Conservation (phyloP, 2,888 invertebrate genomes). For the Pteria penguin region DNA sequence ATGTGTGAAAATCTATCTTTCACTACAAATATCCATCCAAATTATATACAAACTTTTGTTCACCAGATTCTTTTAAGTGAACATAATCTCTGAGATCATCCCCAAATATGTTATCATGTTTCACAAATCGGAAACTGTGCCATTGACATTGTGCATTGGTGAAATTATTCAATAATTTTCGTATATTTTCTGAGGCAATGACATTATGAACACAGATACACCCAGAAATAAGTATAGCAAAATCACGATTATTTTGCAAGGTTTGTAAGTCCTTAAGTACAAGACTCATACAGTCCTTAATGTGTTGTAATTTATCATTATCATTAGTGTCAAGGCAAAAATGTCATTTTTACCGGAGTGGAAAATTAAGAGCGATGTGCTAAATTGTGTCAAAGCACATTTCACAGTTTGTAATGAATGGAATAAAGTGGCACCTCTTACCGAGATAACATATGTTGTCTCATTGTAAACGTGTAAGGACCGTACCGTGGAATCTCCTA, state of each 20-base stretch:
- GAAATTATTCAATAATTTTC: not conserved
- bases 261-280: not conserved
- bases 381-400: no score
- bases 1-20: no score
- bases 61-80: not conserved
- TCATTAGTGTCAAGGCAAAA: slow-evolving; percentile 4
- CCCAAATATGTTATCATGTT: not conserved
- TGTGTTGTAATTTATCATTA: not conserved
- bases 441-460: not conserved
- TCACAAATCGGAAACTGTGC: not conserved
- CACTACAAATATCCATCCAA: no score
- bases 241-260: not conserved
- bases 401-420: slow-evolving; percentile 5
- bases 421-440: not conserved
- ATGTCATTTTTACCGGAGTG: no score
- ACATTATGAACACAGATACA: not conserved
- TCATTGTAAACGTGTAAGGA: not conserved
- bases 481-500: not conserved
- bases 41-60: not conserved
- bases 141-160: no score
- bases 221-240: not conserved
- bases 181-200: not conserved
- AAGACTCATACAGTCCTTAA: not conserved
- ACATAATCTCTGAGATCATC: not conserved
- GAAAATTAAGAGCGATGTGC: no score